Evolutionary conservation across 1,140 invertebrate genomes (phyloP), one percentile per base, ranked within the genome.

Genomic region (Lepidurus couesii): DNA sequence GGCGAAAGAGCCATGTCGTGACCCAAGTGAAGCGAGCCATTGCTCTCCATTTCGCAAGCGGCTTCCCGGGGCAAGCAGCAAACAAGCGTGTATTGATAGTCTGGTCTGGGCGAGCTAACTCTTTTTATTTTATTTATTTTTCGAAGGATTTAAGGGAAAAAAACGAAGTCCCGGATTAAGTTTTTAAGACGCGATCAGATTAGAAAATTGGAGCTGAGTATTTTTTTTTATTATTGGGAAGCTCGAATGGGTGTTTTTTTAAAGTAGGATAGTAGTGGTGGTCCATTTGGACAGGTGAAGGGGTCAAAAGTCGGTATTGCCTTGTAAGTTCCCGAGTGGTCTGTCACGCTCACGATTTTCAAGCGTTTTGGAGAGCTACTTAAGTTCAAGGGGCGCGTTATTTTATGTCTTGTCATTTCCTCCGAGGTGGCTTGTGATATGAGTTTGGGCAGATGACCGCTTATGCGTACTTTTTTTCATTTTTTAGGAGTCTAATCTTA

Each of bases 31-130:
- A 65, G 53, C 53, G 8, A 65, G 53, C 53, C 21, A 21, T 65
- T 65, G 53, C 53, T 65, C 53, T 65, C 53, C 53, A 65, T 65
- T 65, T 65, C 53, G 53, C 53, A 65, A 65, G 53, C 53, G 53
- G 53, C 53, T n/a, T 65, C 53, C 53, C 53, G 53, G 13, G 53
- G 53, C 53, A 65, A 21, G 16, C 53, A 65, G 53, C 53, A 65
- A 65, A 65, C 53, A 65, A 65, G 8, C 53, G 16, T 65, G 21
- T 65, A 65, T 65, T 65, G 47, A 65, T 65, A 65, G 21, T 13
- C 11, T 13, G 13, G 8, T 13, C 47, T 65, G 13, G 11, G 47
- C 13, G 21, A 65, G 16, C 8, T 1, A 7, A n/a, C 2, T 65
- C 21, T 16, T 65, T 65, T 65, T 65, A 65, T 21, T 16, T 21